These are phyloP conservation scores for Poeciliopsis gracilis DNA, from an alignment of 2,797 vertebrate species.

Conservation along the genomic window DNA sequence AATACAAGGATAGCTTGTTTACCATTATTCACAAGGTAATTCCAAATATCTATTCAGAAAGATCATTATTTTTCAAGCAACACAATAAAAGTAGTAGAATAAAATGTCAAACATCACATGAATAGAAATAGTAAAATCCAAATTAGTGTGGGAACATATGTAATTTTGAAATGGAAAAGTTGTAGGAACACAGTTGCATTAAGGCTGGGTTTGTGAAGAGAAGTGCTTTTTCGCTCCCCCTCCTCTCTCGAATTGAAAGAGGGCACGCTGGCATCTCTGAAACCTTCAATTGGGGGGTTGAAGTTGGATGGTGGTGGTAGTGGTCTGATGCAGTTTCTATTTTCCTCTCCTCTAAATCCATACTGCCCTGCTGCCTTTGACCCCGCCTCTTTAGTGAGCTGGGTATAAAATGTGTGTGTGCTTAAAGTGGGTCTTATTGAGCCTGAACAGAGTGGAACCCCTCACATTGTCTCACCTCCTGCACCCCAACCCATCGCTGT, in stretches of 20 bases:
- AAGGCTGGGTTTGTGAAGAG: conserved; percentile 30
- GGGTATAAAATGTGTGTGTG: conserved; percentile 44
- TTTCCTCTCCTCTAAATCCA: conserved; percentile 52
- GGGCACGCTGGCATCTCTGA: conserved; percentile 59
- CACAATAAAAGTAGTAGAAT: background rate
- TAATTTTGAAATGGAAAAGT: background rate
- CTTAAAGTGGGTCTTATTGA: conserved; percentile 58
- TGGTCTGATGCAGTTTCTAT: conserved; percentile 34
- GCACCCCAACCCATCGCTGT: conserved; percentile 37
- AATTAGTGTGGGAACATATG: background rate
- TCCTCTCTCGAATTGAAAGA: conserved; percentile 32
- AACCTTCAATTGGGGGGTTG: conserved; percentile 10
- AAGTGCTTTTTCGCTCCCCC: conserved; percentile 24
- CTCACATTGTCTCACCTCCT: conserved; percentile 65
- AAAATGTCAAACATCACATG: background rate
- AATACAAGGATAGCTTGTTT: background rate
- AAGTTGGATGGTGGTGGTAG: conserved; percentile 33
- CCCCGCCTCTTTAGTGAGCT: conserved; percentile 65
- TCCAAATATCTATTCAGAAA: background rate
- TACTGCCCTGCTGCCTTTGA: conserved; percentile 45
- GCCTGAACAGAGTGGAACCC: conserved; percentile 71
- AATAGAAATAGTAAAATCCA: background rate
- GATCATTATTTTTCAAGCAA: background rate
- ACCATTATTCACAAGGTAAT: background rate
- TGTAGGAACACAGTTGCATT: conserved; percentile 28